A percentile compares a stretch with the other conserved stretches of the same genome.
Conservation (phyloP, 2,113 vertebrate genomes). For the Chroicocephalus ridibundus region DNA sequence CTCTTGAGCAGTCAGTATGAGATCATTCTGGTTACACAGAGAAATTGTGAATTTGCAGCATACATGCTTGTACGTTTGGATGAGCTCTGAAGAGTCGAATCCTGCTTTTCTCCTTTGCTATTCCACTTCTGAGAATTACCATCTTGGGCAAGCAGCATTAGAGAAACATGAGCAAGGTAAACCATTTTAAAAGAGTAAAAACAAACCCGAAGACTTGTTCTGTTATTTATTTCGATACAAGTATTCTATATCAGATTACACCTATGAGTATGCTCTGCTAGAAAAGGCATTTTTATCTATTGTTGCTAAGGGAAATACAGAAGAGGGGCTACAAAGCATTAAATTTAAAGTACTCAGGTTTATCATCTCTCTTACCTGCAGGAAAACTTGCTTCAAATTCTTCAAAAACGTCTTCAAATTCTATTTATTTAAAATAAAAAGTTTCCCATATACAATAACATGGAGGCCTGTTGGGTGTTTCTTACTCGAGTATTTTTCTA, state of each 20-base stretch:
- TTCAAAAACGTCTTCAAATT: background rate
- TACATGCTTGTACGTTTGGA: background rate
- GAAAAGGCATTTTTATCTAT: background rate
- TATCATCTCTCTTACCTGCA: background rate
- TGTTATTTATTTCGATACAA: background rate
- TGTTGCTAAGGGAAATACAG: background rate
- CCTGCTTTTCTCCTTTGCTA: background rate
- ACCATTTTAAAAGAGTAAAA: background rate
- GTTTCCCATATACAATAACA: background rate
- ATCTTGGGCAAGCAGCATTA: background rate
- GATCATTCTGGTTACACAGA: background rate
- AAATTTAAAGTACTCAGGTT: background rate
- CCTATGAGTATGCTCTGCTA: background rate
- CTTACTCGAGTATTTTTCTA: background rate
- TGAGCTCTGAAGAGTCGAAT: background rate
- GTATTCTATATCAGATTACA: background rate
- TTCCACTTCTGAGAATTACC: background rate
- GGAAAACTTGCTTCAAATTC: background rate
- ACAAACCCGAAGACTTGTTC: background rate
- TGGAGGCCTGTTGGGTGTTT: background rate
- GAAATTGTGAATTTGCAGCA: background rate
- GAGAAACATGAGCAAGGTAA: background rate
- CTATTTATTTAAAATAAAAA: too few species aligned
- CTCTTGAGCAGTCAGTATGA: background rate
- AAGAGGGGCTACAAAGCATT: background rate